Base-by-base conservation (phyloP, 2,888 invertebrate genomes). In the Chydorus sphaericus region DNA sequence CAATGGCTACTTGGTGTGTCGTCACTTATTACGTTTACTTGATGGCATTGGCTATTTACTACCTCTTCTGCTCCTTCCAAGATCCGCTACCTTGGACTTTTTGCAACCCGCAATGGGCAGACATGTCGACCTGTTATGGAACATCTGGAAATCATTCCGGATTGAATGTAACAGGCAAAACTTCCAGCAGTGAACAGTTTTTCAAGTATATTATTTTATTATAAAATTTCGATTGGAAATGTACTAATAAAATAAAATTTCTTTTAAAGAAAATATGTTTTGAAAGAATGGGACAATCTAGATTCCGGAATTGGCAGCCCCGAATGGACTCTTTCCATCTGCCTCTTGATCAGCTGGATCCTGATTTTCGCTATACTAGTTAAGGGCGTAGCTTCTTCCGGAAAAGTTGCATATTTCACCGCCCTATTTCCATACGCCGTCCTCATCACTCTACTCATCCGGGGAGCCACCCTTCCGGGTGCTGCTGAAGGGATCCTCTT, bases 351-450 rank as follows among this genome's bases (percentile, higher is more conserved):
- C 2, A 75, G 84, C 0, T 87, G 86, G 86, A 52, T 78, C 4
- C 66, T 80, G 2, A 78, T 84, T 33, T 85, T 82, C 65, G 62
- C 79, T 5, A 80, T 84, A 54, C 79, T 85, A 50, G 74, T 81
- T 20, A 77, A 76, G 60, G 56, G 56, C 7, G 56, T 56, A 16
- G 48, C 56, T 51, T 56, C 56, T 16, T 56, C 56, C 30, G 56
- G 56, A n/a, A 56, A 56, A 52, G 50, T 31, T 14, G 81, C 90
- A 0, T 92, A 91, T 69, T 86, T 92, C 69, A 79, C 91, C n/a
- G 91, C 91, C 0, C 69, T 90, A 2, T 88, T 88, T 67, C 89
- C 89, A 0, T 87, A 86, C 65, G 75, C 85, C 5, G 80, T 90
- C 52, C 77, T 90, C 70, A 71, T 86, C 58, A 79, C 80, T 33